phyloP scores from a whole-genome alignment of 2,888 invertebrate species.

The Stenolophus ochropezus region DNA sequence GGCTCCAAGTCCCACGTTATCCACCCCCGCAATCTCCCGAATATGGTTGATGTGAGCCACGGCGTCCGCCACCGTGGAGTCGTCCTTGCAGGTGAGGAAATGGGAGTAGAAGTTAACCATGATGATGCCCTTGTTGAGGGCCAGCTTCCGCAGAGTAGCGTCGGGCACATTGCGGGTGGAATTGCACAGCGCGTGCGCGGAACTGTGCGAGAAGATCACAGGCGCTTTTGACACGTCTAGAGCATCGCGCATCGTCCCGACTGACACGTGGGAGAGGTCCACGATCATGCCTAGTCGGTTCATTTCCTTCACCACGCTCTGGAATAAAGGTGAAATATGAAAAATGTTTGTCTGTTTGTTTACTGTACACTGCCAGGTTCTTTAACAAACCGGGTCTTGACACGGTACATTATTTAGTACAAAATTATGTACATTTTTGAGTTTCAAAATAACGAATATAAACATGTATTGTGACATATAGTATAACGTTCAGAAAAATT shows the following conservation, averaged over 20 bases:
- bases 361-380: too few species aligned
- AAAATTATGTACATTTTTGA: too few species aligned
- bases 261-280: constrained; percentile 88
- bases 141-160: constrained; percentile 82
- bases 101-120: constrained; percentile 92
- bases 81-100: constrained; percentile 84
- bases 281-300: constrained; percentile 92
- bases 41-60: constrained; percentile 96
- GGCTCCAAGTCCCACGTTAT: constrained; percentile 91
- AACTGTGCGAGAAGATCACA: constrained; percentile 91
- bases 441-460: too few species aligned
- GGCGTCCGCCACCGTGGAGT: constrained; percentile 85
- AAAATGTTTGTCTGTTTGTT: too few species aligned
- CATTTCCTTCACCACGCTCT: constrained; percentile 90
- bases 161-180: constrained; percentile 89
- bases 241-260: constrained; percentile 87
- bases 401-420: too few species aligned
- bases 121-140: constrained; percentile 86
- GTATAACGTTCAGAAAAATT: too few species aligned
- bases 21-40: constrained; percentile 88
- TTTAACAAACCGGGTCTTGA: too few species aligned
- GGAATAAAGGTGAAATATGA: too few species aligned
- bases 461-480: too few species aligned
- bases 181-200: constrained; percentile 87
- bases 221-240: constrained; percentile 86